phyloP scores from a whole-genome alignment of 2,888 invertebrate species.

The Eubasilissa splendida region DNA sequence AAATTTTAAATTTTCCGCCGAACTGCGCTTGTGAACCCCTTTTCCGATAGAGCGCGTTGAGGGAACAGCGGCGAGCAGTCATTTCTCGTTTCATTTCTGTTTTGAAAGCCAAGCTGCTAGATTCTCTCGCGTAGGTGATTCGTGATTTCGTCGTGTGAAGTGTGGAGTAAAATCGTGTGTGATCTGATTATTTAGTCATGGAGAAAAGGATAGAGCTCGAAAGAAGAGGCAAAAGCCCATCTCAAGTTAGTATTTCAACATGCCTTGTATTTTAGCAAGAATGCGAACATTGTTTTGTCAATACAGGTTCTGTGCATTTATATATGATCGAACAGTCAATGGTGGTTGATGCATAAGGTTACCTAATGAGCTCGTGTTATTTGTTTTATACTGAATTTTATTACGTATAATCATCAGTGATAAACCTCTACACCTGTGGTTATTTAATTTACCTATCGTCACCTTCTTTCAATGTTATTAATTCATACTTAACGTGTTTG shows the following conservation, averaged over 20 bases:
- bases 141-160: constrained; percentile 43
- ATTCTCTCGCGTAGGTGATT: constrained; percentile 49
- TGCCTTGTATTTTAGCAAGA: constrained; percentile 52
- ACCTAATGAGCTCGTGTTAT: constrained; percentile 54
- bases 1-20: constrained; percentile 30
- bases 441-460: constrained; percentile 21
- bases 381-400: constrained; percentile 42
- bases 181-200: constrained; percentile 74
- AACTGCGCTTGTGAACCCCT: constrained; percentile 32
- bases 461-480: constrained; percentile 22
- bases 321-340: constrained; percentile 53
- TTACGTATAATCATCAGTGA: constrained; percentile 8
- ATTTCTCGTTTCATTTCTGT: constrained; percentile 67
- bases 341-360: constrained; percentile 57
- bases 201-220: constrained; percentile 97
- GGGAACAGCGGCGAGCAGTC: constrained; percentile 26
- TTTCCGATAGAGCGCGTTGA: constrained; percentile 44
- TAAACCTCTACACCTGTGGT: not conserved
- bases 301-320: constrained; percentile 56
- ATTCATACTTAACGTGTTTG: constrained; percentile 30
- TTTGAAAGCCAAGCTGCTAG: constrained; percentile 75
- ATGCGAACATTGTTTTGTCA: constrained; percentile 52
- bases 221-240: constrained; percentile 91
- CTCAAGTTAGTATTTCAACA: constrained; percentile 81
- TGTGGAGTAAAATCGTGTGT: constrained; percentile 60